phyloP scores from a whole-genome alignment of 2,888 invertebrate genomes.

The Tipula lateralis region DNA sequence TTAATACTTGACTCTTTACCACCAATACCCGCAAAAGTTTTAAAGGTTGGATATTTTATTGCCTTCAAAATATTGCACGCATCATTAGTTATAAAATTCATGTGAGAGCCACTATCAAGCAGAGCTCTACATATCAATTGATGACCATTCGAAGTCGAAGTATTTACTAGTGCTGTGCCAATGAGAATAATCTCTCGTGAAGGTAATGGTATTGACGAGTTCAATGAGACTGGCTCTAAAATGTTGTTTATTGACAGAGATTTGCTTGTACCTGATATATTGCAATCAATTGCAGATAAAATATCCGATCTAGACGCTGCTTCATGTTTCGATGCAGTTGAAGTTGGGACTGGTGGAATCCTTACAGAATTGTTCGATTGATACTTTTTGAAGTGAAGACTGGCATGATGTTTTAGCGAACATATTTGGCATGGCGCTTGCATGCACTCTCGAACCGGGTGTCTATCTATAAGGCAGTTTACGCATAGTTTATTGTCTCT shows the following conservation, averaged over 20 bases:
- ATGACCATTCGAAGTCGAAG: no score
- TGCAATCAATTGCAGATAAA: not conserved
- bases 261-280: not conserved
- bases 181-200: not conserved
- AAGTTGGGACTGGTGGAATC: not conserved
- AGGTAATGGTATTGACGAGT: not conserved
- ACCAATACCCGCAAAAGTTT: not conserved
- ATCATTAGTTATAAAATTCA: not conserved
- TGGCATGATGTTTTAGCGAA: not conserved
- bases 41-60: not conserved
- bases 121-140: no score
- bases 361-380: not conserved
- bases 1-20: not conserved
- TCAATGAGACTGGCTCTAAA: no score
- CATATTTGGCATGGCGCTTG: not conserved
- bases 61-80: not conserved
- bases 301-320: not conserved
- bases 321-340: not conserved
- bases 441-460: not conserved
- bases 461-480: not conserved
- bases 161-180: not conserved
- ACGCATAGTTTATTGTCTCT: not conserved
- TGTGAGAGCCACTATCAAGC: not conserved
- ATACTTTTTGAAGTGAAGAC: not conserved
- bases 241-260: no score